phyloP scores from a whole-genome alignment of 1,140 invertebrate species.

The Ceratina australensis region DNA sequence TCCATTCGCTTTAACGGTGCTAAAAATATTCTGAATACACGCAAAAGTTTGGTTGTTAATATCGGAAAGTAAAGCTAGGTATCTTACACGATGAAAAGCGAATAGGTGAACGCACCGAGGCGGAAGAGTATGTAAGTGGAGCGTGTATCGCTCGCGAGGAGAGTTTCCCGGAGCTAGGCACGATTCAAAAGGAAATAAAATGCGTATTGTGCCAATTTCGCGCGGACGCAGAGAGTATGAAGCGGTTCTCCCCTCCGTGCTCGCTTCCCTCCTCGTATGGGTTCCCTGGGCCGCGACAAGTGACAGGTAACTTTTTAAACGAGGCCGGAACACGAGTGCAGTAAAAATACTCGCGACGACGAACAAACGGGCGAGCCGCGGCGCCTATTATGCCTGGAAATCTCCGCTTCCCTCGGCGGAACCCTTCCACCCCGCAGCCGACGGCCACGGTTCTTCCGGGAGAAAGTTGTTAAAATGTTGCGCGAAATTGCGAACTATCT shows the following conservation, averaged over 20 bases:
- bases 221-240: constrained; percentile 10
- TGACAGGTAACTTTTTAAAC: constrained; percentile 41
- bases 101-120: no score
- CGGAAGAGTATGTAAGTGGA: not conserved
- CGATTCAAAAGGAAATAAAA: constrained; percentile 38
- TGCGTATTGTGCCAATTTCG: constrained; percentile 56
- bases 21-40: no score
- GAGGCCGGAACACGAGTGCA: constrained; percentile 20
- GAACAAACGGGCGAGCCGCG: constrained; percentile 32
- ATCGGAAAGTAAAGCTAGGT: no score
- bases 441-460: no score
- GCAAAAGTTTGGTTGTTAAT: no score
- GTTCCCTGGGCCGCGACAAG: not conserved
- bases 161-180: not conserved
- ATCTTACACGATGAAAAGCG: no score
- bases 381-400: constrained; percentile 38
- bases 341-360: constrained; percentile 35
- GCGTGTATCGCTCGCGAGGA: not conserved
- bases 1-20: no score
- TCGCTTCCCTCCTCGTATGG: not conserved
- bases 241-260: no score
- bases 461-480: constrained; percentile 7
- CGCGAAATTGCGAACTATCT: not conserved
- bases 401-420: not conserved
- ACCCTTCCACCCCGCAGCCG: no score